Evolutionary conservation across 2,797 vertebrate genomes (phyloP), one percentile per base, ranked within the genome.

Genomic region (Arnoldichthys spilopterus): DNA sequence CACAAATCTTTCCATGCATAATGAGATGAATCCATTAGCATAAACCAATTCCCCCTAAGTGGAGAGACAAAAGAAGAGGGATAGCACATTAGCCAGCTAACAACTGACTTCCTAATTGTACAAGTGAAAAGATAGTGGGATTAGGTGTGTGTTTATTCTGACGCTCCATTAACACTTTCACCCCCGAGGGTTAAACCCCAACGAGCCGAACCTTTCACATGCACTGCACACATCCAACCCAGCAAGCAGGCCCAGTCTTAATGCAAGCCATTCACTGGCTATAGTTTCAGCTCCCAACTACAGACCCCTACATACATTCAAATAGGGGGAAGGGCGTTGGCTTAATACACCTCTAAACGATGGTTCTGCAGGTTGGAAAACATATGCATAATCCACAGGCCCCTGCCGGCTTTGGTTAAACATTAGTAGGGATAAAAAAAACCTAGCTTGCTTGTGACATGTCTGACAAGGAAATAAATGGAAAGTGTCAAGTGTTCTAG

Each of bases 141-240:
- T 87, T 84, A 84, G 71, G 74, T 34, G 82, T 32, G 63, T 82
- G 84, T 85, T 85, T 85, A 85, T 86, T 85, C 78, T 82, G 84
- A 80, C 74, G 70, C 72, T 70, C 77, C 76, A 83, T 89, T 85
- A 86, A 82, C 74, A 73, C 77, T 75, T 83, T 78, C 78, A 67
- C 54, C 67, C 32, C 24, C 0, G 34, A 70, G 81, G 82, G 59
- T 45, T 80, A 82, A 82, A 83, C 72, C 81, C 72, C 66, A 11
- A 22, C 56, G 53, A 62, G 74, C 72, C 77, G n/a, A 59, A 77
- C 76, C 71, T 84, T 86, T 85, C 83, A 85, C 76, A 85, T 86
- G 74, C 78, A 68, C 22, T 54, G 30, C 66, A n/a, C 61, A 80
- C 43, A 56, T 40, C 67, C 63, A 74, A 51, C 43, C 68, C 51